phyloP scores from a whole-genome alignment of 2,888 invertebrate genomes.

The Philereme transversata region DNA sequence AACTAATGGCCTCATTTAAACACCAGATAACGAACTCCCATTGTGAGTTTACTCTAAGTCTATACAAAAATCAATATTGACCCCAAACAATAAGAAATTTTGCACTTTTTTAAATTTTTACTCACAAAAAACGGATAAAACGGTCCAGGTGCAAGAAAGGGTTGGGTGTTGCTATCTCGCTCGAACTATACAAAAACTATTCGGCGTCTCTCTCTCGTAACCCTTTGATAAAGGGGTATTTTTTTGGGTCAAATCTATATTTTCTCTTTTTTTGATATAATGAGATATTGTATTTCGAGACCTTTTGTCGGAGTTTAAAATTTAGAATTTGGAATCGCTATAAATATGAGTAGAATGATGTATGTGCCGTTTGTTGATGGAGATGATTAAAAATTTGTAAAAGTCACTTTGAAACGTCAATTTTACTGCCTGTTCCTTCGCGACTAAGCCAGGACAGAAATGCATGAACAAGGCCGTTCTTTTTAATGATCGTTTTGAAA shows the following conservation, averaged over 20 bases:
- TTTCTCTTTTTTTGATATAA: conserved; percentile 75
- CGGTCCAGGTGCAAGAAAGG: conserved; percentile 79
- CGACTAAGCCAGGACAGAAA: too few relatives aligned
- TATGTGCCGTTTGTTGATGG: conserved; percentile 2
- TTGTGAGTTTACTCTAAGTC: conserved; percentile 60
- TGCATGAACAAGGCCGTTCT: too few relatives aligned
- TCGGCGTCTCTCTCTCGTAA: conserved; percentile 60
- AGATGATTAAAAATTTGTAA: background rate
- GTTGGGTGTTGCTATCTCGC: conserved; percentile 59
- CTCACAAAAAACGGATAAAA: conserved; percentile 65
- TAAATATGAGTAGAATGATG: conserved; percentile 21
- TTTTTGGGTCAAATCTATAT: conserved; percentile 80
- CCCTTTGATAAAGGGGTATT: conserved; percentile 72
- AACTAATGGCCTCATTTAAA: conserved; percentile 71
- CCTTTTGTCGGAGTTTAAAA: conserved; percentile 46
- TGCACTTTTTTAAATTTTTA: conserved; percentile 77
- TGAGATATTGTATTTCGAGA: conserved; percentile 78
- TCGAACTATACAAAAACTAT: conserved; percentile 42
- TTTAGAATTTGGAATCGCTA: conserved; percentile 32
- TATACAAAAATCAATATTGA: conserved; percentile 80
- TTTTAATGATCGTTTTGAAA: too few relatives aligned
- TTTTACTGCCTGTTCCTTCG: too few relatives aligned
- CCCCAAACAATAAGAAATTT: conserved; percentile 72
- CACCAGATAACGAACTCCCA: conserved; percentile 73
- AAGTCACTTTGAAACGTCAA: too few relatives aligned